phyloP scores from a whole-genome alignment of 2,888 invertebrate species.

The Brachypterus glaber region DNA sequence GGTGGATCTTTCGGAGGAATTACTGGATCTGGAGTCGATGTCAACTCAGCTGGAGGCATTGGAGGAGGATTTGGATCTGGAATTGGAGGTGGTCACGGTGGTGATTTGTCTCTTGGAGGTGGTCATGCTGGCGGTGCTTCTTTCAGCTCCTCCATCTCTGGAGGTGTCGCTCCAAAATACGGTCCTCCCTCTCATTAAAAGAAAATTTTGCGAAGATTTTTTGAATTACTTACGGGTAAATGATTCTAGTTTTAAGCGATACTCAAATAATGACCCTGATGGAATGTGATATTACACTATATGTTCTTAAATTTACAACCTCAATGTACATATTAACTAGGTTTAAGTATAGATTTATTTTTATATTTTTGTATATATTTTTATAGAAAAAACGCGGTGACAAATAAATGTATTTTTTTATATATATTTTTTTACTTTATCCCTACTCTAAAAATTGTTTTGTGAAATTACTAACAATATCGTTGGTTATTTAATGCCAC shows the following conservation, averaged over 20 bases:
- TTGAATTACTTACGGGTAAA: too few species aligned
- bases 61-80: constrained; percentile 32
- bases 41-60: constrained; percentile 27
- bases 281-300: constrained; percentile 3
- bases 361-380: constrained; percentile 2
- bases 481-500: too few species aligned
- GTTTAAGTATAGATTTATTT: background rate
- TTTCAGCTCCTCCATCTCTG: background rate
- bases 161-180: constrained; percentile 2
- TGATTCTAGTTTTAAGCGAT: too few species aligned
- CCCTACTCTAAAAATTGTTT: too few species aligned
- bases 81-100: constrained; percentile 39
- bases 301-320: too few species aligned
- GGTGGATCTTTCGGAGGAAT: constrained; percentile 7
- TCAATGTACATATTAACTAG: background rate
- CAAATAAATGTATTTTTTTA: constrained; percentile 4
- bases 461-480: too few species aligned
- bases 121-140: constrained; percentile 1
- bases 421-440: too few species aligned
- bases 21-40: constrained; percentile 19
- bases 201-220: too few species aligned
- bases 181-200: too few species aligned
- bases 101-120: constrained; percentile 22
- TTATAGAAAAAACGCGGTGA: background rate
- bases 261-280: background rate